Percentiles rank a stretch among this genome's conserved stretches.
Evolutionary conservation across 2,888 invertebrate genomes (phyloP).

Genomic region (Schizotus pectinicornis): DNA sequence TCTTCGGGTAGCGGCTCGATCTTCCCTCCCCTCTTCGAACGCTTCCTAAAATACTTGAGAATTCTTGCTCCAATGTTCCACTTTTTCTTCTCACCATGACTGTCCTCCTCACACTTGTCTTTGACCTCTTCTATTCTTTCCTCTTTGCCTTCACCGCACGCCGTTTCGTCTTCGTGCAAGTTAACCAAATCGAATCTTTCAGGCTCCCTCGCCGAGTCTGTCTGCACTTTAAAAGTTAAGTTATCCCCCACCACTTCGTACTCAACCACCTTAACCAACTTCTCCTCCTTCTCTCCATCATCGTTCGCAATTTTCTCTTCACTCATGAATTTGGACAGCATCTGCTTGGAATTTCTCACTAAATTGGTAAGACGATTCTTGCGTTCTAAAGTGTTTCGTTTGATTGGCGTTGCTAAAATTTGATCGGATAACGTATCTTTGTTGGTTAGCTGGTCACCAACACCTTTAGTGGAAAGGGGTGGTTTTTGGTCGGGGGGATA

Average conservation of each 20-base stretch:
- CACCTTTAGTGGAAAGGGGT: conserved; percentile 21
- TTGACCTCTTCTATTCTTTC: conserved; percentile 26
- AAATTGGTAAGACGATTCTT: conserved; percentile 56
- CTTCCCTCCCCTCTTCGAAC: conserved; percentile 29
- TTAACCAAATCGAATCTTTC: conserved; percentile 31
- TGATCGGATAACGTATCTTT: conserved; percentile 32
- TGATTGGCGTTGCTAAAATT: conserved; percentile 16
- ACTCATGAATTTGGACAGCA: conserved; percentile 43
- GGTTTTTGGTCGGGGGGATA: conserved; percentile 20
- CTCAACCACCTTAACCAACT: conserved; percentile 45
- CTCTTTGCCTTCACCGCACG: conserved; percentile 12
- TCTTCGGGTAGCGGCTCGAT: no score
- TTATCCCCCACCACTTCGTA: conserved; percentile 31
- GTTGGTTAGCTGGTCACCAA: conserved; percentile 43
- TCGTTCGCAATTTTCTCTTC: conserved; percentile 39
- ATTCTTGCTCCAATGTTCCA: conserved; percentile 45
- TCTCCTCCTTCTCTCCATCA: conserved; percentile 46
- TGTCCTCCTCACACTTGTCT: conserved; percentile 30
- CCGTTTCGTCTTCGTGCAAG: conserved; percentile 24
- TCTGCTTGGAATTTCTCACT: conserved; percentile 54
- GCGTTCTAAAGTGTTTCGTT: conserved; percentile 56
- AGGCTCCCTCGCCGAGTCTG: conserved; percentile 22
- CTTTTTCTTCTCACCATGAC: conserved; percentile 37
- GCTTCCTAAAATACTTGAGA: conserved; percentile 42
- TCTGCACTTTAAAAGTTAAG: not conserved